These are phyloP conservation scores for Odontothrips loti DNA, from an alignment of 2,888 invertebrate species.

Conservation along the genomic window DNA sequence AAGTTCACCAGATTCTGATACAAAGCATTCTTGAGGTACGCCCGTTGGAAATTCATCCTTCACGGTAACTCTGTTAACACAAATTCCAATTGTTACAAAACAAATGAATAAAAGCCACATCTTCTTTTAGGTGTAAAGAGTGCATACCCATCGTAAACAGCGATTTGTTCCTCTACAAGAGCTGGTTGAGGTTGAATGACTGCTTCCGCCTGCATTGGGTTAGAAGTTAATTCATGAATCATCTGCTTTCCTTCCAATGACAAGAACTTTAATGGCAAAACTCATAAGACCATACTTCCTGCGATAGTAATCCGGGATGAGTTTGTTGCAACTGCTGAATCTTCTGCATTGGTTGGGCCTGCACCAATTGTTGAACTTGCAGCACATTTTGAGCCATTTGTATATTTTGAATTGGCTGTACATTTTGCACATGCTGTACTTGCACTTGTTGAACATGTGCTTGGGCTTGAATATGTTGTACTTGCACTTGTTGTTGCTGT, in stretches of 20 bases:
- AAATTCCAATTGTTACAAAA: neutral
- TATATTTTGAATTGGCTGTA: too few species aligned
- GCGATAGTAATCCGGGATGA: too few species aligned
- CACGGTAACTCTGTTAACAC: neutral
- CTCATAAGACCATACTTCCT: too few species aligned
- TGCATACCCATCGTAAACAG: constrained; percentile 5
- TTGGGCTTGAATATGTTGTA: too few species aligned
- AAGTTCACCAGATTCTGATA: constrained; percentile 4
- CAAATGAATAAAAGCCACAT: neutral
- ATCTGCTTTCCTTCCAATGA: neutral
- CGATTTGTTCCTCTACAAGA: neutral
- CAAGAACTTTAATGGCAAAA: neutral
- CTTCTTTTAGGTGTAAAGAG: neutral
- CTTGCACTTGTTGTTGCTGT: too few species aligned
- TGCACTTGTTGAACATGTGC: too few species aligned
- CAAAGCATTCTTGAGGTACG: neutral
- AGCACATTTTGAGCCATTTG: too few species aligned
- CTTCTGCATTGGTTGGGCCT: too few species aligned
- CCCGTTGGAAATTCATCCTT: neutral
- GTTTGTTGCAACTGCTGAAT: too few species aligned
- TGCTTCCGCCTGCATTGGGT: neutral
- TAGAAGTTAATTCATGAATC: neutral
- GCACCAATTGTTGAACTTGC: too few species aligned
- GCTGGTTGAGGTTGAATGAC: too few species aligned
- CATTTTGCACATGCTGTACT: too few species aligned